phyloP scores from a whole-genome alignment of 2,888 invertebrate genomes.

The Adelphocoris suturalis region DNA sequence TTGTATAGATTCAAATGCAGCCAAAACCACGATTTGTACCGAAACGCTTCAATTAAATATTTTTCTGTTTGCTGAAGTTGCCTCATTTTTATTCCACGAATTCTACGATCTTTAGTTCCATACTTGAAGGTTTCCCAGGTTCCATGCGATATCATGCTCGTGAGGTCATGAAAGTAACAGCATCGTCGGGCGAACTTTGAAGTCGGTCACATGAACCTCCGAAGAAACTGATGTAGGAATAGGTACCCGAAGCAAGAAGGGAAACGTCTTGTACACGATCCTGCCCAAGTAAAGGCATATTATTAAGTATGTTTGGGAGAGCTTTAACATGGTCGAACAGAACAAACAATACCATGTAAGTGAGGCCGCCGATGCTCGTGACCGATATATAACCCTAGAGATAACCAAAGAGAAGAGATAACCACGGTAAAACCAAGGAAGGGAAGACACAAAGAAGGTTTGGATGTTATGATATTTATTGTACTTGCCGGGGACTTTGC shows the following conservation, averaged over 20 bases:
- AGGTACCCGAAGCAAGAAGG: neutral
- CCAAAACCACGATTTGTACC: too few relatives aligned
- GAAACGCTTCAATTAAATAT: too few relatives aligned
- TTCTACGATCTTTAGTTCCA: too few relatives aligned
- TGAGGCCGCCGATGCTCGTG: constrained; percentile 49
- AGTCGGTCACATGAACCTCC: neutral
- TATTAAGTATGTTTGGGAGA: constrained; percentile 49
- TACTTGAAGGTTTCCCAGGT: neutral
- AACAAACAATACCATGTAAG: constrained; percentile 58
- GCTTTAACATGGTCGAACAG: constrained; percentile 33
- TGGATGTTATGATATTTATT: constrained; percentile 67
- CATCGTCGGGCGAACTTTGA: constrained; percentile 4
- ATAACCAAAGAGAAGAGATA: constrained; percentile 53
- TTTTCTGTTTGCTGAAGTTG: too few relatives aligned
- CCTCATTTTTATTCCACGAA: too few relatives aligned
- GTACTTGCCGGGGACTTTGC: constrained; percentile 17
- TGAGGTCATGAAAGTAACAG: neutral
- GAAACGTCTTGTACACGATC: constrained; percentile 21
- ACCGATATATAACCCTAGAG: constrained; percentile 65
- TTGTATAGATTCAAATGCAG: too few relatives aligned
- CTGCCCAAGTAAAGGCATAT: constrained; percentile 33
- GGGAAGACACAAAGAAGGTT: constrained; percentile 53
- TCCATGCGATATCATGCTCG: neutral
- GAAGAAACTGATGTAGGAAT: neutral
- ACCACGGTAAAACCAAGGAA: constrained; percentile 43